phyloP scores from a whole-genome alignment of 30 jellyfish, hydroid and myxozoan genomes.

The Cassiopea andromeda region DNA sequence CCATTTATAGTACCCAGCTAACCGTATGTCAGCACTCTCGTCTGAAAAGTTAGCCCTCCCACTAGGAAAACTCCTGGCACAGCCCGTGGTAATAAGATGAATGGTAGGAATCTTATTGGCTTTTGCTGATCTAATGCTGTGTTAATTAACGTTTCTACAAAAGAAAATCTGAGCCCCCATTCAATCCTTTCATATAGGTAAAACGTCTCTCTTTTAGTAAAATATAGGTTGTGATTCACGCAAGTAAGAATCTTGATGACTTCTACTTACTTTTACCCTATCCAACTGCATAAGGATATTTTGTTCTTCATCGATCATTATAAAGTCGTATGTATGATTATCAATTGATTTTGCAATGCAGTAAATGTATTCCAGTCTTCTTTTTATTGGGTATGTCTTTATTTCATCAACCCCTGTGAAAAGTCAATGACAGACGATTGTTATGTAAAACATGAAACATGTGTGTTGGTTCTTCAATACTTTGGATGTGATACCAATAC shows the following conservation, averaged over 20 bases:
- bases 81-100: no score
- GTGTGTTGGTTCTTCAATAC: neutral
- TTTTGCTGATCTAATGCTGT: no score
- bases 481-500: neutral
- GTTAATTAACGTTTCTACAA: no score
- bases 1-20: no score
- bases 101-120: no score
- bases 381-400: neutral
- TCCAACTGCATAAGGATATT: constrained; percentile 17
- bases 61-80: no score
- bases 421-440: neutral
- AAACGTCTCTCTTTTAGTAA: no score
- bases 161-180: no score
- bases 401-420: constrained; percentile 31
- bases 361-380: constrained; percentile 5
- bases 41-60: no score
- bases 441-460: neutral
- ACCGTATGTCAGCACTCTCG: no score
- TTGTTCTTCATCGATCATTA: constrained; percentile 35
- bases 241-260: neutral
- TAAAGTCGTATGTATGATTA: neutral
- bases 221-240: no score
- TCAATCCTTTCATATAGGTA: no score
- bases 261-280: constrained; percentile 25
- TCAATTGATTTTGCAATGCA: constrained; percentile 5